A percentile compares a stretch with the other conserved stretches of the same genome.
Evolutionary conservation across 2,888 invertebrate species (phyloP).

Genomic region (Smittia aterrima): DNA sequence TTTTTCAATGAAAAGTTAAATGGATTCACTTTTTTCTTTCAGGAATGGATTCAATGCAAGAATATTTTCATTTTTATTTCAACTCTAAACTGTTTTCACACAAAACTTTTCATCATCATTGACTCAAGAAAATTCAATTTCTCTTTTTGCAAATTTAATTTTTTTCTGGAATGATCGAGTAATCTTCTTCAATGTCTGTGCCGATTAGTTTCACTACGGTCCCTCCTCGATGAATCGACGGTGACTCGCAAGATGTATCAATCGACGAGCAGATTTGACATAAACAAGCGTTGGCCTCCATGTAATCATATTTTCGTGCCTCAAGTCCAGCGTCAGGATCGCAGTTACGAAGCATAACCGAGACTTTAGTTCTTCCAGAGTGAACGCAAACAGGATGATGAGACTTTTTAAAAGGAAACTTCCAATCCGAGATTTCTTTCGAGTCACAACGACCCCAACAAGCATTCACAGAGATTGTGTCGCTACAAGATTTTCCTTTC

Average conservation of each 20-base stretch:
- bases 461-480: slow-evolving; percentile 69
- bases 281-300: slow-evolving; percentile 74
- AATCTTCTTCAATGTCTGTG: slow-evolving; percentile 12
- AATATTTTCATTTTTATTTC: background rate
- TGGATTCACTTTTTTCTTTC: background rate
- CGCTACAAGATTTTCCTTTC: slow-evolving; percentile 69
- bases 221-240: slow-evolving; percentile 51
- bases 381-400: slow-evolving; percentile 85
- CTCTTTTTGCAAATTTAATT: background rate
- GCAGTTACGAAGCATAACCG: slow-evolving; percentile 68
- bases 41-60: slow-evolving; percentile 20
- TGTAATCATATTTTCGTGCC: slow-evolving; percentile 70
- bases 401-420: slow-evolving; percentile 82
- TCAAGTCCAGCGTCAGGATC: slow-evolving; percentile 69
- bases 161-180: background rate
- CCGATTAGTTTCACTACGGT: slow-evolving; percentile 53
- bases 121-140: background rate
- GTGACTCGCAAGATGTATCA: slow-evolving; percentile 69
- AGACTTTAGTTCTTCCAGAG: slow-evolving; percentile 64
- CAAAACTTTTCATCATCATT: background rate
- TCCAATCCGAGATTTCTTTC: slow-evolving; percentile 84
- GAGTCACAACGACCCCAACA: slow-evolving; percentile 84
- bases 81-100: background rate
- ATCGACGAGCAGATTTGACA: slow-evolving; percentile 70
- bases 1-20: background rate